Percentiles rank a stretch among this genome's conserved stretches.
These are phyloP conservation scores for Trachelus tabidus DNA, from an alignment of 2,888 invertebrate genomes.

Conservation along the genomic window DNA sequence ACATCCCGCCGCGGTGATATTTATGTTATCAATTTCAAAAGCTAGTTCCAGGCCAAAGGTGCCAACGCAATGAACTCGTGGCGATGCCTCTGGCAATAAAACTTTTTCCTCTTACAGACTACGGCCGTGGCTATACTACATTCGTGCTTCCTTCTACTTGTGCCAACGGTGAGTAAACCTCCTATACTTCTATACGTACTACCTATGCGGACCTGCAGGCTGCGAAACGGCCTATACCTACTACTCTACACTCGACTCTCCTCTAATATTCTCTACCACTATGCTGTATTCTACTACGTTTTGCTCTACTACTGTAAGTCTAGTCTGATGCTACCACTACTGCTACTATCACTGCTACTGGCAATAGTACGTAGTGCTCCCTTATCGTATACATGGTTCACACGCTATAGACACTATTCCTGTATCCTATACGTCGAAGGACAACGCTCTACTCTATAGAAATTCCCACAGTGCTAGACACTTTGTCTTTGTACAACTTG, in stretches of 20 bases:
- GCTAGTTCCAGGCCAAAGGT: constrained; percentile 23
- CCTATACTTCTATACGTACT: not conserved
- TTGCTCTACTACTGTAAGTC: not conserved
- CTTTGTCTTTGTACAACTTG: not conserved
- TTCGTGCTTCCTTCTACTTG: not conserved
- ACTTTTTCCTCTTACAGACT: not conserved
- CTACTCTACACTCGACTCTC: not conserved
- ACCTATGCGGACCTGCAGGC: not conserved
- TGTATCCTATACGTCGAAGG: not conserved
- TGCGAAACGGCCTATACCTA: not conserved
- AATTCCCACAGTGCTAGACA: not conserved
- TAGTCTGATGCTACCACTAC: not conserved
- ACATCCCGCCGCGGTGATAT: constrained; percentile 57
- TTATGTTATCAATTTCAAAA: constrained; percentile 60
- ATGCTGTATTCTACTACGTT: not conserved
- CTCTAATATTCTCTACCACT: not conserved
- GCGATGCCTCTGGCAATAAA: not conserved
- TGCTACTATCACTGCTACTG: not conserved
- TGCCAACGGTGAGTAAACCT: not conserved
- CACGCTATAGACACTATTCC: not conserved
- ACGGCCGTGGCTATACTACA: not conserved
- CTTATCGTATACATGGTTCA: not conserved
- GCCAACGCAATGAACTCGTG: constrained; percentile 12
- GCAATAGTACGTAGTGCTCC: not conserved
- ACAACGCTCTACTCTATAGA: not conserved